Evolutionary conservation across 1,140 invertebrate genomes (phyloP), one percentile per base, ranked within the genome.

Genomic region (Drosophila biarmipes): DNA sequence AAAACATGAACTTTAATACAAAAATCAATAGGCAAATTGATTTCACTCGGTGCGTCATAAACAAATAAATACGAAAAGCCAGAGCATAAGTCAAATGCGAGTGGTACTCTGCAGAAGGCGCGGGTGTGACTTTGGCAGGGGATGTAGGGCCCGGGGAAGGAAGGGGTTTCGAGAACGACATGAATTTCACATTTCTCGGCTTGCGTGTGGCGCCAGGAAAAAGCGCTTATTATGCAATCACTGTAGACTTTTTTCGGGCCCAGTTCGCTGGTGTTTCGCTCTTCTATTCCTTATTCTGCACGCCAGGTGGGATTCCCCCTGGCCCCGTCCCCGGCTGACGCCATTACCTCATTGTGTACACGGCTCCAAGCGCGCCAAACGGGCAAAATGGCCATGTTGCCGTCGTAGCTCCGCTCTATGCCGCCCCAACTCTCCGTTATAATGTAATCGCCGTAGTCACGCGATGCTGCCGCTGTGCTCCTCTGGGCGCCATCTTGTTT

Each of bases 371-470:
- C 86, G 59, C 85, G 90, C 90, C 90, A 91, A 80, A 91, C 86
- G 64, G 90, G 90, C 76, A 91, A 86, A 90, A 91, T 91, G 72
- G 90, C 80, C 90, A 91, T 91, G 75, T 91, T 89, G 73, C 90
- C 86, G 62, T 91, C 90, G 75, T 91, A 91, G 90, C 86, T 86
- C 62, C 90, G 90, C 66, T 91, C 90, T 68, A 91, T 90, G 73
- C 90, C 90, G 62, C 82, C 86, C 90, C 90, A 91, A 86, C 90
- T 84, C 89, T 91, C 90, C 77, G 90, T 91, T 90, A 91, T 89
- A 91, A 91, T 89, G 84, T 91, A 91, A 91, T 91, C 82, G 80
- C 76, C 84, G 90, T 90, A 91, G 90, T 90, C 90, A 91, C 90
- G 90, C 90, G 80, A 91, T 90, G 77, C 79, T 84, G 90, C 62